Evolutionary conservation across 2,797 vertebrate genomes (phyloP), one percentile per base, ranked within the genome.

Genomic region (Hyperoplus lanceolatus): DNA sequence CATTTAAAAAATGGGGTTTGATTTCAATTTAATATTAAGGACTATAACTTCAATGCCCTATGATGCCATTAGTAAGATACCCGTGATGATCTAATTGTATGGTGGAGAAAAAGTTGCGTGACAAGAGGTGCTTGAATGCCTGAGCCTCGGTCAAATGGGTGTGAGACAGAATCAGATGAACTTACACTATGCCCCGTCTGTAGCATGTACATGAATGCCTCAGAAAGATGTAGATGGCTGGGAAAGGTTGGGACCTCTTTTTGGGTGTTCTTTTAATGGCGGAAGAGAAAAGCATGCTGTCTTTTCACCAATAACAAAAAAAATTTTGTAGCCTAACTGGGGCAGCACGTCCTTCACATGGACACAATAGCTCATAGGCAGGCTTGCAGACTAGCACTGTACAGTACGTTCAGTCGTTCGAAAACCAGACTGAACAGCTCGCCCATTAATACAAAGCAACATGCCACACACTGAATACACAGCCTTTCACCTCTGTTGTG

Each of bases 321-420:
- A n/a, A n/a, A n/a, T 70, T 79, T 66, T 63, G 55, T 5, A 13
- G 76, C 46, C 72, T 79, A 89, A 87, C 68, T 90, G 85, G 90
- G 89, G 21, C 86, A 80, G n/a, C 43, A 15, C 1, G 42, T 70
- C 61, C 75, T 83, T 84, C 82, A 73, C 73, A 79, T 29, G 76
- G 59, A 60, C 8, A 87, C 77, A 82, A 39, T 61, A 53, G 76
- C 63, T 29, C 79, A 83, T 61, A 57, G 61, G 9, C 58, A 56
- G 75, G 51, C 66, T 18, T 53, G 12, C 58, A 56, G 75, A 54
- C 66, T 18, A 53, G 12, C 18, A 29, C 55, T 43, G 38, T 49
- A 76, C 56, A 42, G 18, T 42, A 21, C 59, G 18, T 9, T 46
- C 4, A 9, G 29, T 36, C 3, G 5, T 43, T 67, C 41, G 55